phyloP scores from a whole-genome alignment of 2,888 invertebrate genomes.

The Oconnorella tubifera region DNA sequence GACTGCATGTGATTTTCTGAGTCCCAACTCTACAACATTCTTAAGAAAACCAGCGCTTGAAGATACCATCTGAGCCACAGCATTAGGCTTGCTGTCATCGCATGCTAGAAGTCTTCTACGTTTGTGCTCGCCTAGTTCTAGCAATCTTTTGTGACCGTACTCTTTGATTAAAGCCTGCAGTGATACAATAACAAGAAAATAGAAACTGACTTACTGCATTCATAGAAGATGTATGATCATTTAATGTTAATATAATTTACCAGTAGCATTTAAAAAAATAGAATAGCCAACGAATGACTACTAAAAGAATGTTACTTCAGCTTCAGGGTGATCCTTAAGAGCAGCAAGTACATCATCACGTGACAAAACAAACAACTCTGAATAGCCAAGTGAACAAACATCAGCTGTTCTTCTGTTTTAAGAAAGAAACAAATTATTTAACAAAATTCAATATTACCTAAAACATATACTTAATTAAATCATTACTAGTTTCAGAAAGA shows the following conservation, averaged over 20 bases:
- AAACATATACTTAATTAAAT: no score
- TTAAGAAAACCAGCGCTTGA: neutral
- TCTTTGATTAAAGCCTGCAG: conserved; percentile 36
- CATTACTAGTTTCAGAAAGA: no score
- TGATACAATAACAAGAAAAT: no score
- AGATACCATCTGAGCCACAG: neutral
- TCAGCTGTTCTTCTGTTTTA: conserved; percentile 93
- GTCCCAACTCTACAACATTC: neutral
- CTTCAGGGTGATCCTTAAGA: conserved; percentile 95
- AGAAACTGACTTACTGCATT: no score
- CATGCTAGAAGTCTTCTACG: neutral
- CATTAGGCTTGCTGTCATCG: neutral
- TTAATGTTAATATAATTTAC: no score
- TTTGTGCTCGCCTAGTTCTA: conserved; percentile 33
- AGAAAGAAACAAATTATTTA: no score
- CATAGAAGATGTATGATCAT: no score
- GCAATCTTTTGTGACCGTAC: conserved; percentile 31
- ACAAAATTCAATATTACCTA: no score
- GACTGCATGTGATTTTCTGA: no score
- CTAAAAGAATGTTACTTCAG: no score
- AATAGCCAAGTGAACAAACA: conserved; percentile 91
- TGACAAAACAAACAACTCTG: conserved; percentile 87
- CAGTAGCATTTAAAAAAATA: no score
- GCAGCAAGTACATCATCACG: conserved; percentile 89
- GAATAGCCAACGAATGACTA: no score